phyloP scores from a whole-genome alignment of 2,888 invertebrate genomes.

The Mesorhabditis sp. region DNA sequence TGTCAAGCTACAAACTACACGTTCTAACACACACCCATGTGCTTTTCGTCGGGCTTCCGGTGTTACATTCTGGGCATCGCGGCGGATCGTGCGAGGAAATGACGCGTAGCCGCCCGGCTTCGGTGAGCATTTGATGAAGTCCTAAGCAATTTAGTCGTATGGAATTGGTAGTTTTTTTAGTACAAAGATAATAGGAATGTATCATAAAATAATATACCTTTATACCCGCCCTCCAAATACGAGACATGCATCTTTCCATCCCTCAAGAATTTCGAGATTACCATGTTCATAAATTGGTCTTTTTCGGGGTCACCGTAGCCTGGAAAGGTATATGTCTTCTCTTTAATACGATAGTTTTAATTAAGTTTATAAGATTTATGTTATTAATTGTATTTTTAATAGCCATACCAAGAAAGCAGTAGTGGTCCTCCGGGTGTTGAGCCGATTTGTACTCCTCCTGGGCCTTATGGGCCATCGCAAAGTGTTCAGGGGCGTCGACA shows the following conservation, averaged over 20 bases:
- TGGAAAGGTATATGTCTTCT: background rate
- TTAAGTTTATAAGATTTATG: too few species aligned
- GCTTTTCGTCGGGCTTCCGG: background rate
- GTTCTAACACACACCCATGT: background rate
- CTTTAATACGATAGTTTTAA: too few species aligned
- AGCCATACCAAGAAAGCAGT: slow-evolving; percentile 79
- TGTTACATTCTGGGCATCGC: background rate
- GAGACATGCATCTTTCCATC: slow-evolving; percentile 87
- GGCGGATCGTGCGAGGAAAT: background rate
- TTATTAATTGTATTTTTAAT: slow-evolving; percentile 63
- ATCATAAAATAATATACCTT: too few species aligned
- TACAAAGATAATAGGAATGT: too few species aligned
- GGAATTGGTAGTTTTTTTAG: background rate
- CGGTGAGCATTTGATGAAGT: background rate
- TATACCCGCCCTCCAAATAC: slow-evolving; percentile 84
- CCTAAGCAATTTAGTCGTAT: too few species aligned
- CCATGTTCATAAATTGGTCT: slow-evolving; percentile 83
- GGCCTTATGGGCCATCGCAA: slow-evolving; percentile 88
- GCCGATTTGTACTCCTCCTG: slow-evolving; percentile 75
- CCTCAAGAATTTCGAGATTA: slow-evolving; percentile 91
- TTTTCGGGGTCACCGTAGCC: slow-evolving; percentile 29
- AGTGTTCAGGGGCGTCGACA: slow-evolving; percentile 91
- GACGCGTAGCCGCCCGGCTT: background rate
- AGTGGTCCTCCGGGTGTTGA: slow-evolving; percentile 72
- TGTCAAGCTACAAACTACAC: background rate